Conservation (phyloP, 2,888 invertebrate genomes). For the Agonopterix arenella region DNA sequence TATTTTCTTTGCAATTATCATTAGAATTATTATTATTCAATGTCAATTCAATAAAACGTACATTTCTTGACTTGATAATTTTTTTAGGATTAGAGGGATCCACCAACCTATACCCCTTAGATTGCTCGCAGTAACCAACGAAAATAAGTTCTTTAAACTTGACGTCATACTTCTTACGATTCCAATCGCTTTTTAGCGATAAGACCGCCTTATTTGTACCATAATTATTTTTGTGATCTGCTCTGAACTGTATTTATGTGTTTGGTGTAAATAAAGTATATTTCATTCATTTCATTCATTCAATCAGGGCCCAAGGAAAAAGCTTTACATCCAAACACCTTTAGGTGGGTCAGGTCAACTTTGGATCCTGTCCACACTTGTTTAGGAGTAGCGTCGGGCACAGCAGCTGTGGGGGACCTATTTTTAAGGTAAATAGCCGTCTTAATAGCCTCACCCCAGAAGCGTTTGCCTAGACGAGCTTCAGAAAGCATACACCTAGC, state of each 20-base stretch:
- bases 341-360: conserved; percentile 2
- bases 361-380: conserved; percentile 5
- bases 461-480: conserved; percentile 5
- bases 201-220: no score
- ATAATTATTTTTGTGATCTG: no score
- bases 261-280: no score
- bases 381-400: conserved; percentile 5
- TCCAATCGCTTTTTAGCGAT: no score
- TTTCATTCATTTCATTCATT: no score
- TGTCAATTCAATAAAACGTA: not conserved
- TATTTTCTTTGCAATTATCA: not conserved
- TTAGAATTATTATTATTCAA: not conserved
- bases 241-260: no score
- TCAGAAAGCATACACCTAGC: conserved; percentile 7
- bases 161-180: conserved; percentile 1
- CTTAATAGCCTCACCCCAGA: conserved; percentile 12
- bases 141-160: conserved; percentile 1
- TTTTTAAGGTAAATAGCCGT: conserved; percentile 10
- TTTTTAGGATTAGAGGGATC: conserved; percentile 1
- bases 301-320: not conserved
- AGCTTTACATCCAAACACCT: conserved; percentile 5
- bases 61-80: conserved; percentile 4
- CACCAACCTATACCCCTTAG: not conserved
- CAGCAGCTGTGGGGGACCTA: conserved; percentile 2
- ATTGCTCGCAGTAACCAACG: conserved; percentile 1